Evolutionary conservation across 2,888 invertebrate species (phyloP), one percentile per base, ranked within the genome.

Genomic region (Allophyes oxyacanthae): DNA sequence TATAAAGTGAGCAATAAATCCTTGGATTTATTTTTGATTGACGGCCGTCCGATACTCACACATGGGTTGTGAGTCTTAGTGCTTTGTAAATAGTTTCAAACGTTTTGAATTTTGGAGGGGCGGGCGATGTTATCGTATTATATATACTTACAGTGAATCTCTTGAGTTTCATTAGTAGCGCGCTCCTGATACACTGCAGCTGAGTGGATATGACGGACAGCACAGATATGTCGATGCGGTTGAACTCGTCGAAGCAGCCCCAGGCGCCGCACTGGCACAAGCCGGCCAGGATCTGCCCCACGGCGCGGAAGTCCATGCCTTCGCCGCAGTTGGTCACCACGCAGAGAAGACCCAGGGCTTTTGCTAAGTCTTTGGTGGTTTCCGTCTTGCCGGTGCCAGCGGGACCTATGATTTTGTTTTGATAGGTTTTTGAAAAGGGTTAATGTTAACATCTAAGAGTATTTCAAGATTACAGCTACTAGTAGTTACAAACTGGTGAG

Each of bases 171-270:
- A 96, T 95, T 46, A 98, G 94, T 44, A 99, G 88, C 0, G 97
- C 98, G 77, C 96, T 97, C 52, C 98, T 95, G 60, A 99, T 98
- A 10, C 98, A 98, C 86, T 98, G 98, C 67, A 99, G 90, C 84
- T 98, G 98, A 0, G 98, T 97, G 0, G 98, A 98, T 79, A 99
- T 98, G 1, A 99, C 98, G 11, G 98, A 98, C 14, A 99, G 91
- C 42, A 98, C 98, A 0, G 98, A 98, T 4, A 98, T 96, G 68
- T 98, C 98, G 70, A 99, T 98, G 32, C 98, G 95, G 88, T 99
- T 98, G 91, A 99, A 99, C 89, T 98, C 98, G 75, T 99, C 98
- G 83, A 99, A 99, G 85, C 98, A 99, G 1, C 98, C 99, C 99
- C 99, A 99, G 2, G 98, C 98, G 0, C 99, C 99, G 83, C 97